Evolutionary conservation across 2,797 vertebrate species (phyloP), one percentile per base, ranked within the genome.

Genomic region (Molothrus ater): DNA sequence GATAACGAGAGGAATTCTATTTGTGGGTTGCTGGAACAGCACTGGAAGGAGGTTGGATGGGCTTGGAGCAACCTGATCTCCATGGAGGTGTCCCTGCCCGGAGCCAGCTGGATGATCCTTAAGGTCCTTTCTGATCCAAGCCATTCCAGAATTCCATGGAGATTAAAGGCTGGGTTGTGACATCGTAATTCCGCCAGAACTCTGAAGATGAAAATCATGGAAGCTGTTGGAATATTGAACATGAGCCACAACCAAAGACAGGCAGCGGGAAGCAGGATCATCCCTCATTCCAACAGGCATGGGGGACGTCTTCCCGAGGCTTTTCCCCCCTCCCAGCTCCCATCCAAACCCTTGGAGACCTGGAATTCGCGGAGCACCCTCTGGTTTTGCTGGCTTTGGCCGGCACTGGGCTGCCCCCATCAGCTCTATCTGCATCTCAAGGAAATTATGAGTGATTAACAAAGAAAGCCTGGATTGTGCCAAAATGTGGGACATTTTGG

Each of bases 401-500:
- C 24, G 6, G 45, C 65, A 73, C 40, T 1, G 34, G 16, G 40
- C 73, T 61, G 93, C 84, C 50, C 80, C 91, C 3, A 2, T 68
- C 7, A 43, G 75, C 47, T 86, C 91, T 38, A 6, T 69, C 47
- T 50, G 38, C 43, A 57, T 20, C 74, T 63, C 38, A 38, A 73
- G 79, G 85, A 92, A 95, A 93, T 87, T 28, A 15, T 21, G 54
- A 76, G 87, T 2, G 74, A 50, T 75, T 84, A 91, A 87, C 11
- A 24, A 80, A 89, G 53, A 69, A 92, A 95, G 85, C 32, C 20
- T 29, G 38, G 61, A 65, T 70, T 85, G 34, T 89, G 87, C 66
- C 91, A 86, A 86, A 36, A 71, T 81, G 78, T 79, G 89, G 89
- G 89, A 48, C 2, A 1, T 92, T 93, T 78, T 78, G 91, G 93